These are phyloP conservation scores for Onthophagus taurus DNA, from an alignment of 1,140 invertebrate genomes.

Conservation along the genomic window DNA sequence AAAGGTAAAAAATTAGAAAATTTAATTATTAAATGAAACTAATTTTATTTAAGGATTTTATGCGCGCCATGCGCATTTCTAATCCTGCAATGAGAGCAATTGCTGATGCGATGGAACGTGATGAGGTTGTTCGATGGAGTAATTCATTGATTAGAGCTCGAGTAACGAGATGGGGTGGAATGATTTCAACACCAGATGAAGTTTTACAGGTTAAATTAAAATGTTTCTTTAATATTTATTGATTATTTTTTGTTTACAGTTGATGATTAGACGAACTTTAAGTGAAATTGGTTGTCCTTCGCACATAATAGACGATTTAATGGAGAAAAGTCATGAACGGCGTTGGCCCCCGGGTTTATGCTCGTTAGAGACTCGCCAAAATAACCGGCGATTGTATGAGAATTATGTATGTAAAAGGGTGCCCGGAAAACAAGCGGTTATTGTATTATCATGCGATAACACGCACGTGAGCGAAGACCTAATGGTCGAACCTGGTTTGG, in stretches of 20 bases:
- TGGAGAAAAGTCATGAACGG: constrained; percentile 95
- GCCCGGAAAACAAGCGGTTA: constrained; percentile 89
- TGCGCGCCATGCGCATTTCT: constrained; percentile 79
- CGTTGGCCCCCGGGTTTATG: constrained; percentile 87
- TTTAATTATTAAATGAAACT: too few species aligned
- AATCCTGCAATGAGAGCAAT: constrained; percentile 84
- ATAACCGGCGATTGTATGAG: constrained; percentile 85
- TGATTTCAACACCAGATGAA: constrained; percentile 94
- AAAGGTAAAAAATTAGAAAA: constrained; percentile 51
- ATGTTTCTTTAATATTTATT: background rate
- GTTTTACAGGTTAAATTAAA: constrained; percentile 63
- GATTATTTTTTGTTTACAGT: constrained; percentile 54
- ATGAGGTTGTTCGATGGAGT: constrained; percentile 89
- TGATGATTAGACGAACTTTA: constrained; percentile 83
- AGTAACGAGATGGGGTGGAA: constrained; percentile 92
- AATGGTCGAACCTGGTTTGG: constrained; percentile 92
- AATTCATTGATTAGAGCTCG: constrained; percentile 71
- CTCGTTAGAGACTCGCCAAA: constrained; percentile 86
- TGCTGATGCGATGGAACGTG: constrained; percentile 84
- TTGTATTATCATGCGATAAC: constrained; percentile 91
- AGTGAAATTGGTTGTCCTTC: constrained; percentile 87
- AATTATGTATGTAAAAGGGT: constrained; percentile 91
- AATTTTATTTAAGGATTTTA: too few species aligned
- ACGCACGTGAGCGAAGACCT: constrained; percentile 90
- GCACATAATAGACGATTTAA: constrained; percentile 86